Evolutionary conservation across 1,140 invertebrate genomes (phyloP).

Genomic region (Panagrolaimus sp.): DNA sequence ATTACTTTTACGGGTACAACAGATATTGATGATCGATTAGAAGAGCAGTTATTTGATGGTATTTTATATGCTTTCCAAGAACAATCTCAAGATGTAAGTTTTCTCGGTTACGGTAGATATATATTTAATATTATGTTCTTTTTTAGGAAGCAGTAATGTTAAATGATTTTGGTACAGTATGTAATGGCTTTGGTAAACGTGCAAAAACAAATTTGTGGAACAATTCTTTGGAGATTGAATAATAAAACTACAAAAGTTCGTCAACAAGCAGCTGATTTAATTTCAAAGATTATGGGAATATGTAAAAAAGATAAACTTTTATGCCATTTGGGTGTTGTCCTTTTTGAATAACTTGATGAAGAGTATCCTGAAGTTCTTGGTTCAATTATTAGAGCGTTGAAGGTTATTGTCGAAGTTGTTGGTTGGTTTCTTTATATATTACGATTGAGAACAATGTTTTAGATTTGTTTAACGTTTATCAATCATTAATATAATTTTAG

Average conservation of each 20-base stretch:
- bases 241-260: slow-evolving; percentile 99
- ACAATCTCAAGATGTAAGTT: slow-evolving; percentile 85
- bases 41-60: slow-evolving; percentile 97
- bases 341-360: slow-evolving; percentile 98
- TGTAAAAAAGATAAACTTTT: slow-evolving; percentile 99
- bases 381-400: slow-evolving; percentile 91
- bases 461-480: too few species aligned
- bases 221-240: slow-evolving; percentile 95
- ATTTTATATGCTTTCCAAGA: slow-evolving; percentile 99
- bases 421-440: slow-evolving; percentile 74
- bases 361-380: slow-evolving; percentile 99
- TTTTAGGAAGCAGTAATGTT: slow-evolving; percentile 94
- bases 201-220: slow-evolving; percentile 99
- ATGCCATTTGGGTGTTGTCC: slow-evolving; percentile 95
- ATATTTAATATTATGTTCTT: slow-evolving; percentile 2
- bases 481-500: too few species aligned
- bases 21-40: slow-evolving; percentile 91
- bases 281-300: slow-evolving; percentile 91
- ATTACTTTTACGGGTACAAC: slow-evolving; percentile 93
- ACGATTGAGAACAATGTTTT: slow-evolving; percentile 74
- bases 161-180: slow-evolving; percentile 97
- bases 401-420: slow-evolving; percentile 98
- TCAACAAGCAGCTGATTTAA: slow-evolving; percentile 97
- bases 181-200: slow-evolving; percentile 90
- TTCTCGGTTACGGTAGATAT: slow-evolving; percentile 20